Conservation (phyloP, 2,113 vertebrate species). For the Callithrix jacchus region DNA sequence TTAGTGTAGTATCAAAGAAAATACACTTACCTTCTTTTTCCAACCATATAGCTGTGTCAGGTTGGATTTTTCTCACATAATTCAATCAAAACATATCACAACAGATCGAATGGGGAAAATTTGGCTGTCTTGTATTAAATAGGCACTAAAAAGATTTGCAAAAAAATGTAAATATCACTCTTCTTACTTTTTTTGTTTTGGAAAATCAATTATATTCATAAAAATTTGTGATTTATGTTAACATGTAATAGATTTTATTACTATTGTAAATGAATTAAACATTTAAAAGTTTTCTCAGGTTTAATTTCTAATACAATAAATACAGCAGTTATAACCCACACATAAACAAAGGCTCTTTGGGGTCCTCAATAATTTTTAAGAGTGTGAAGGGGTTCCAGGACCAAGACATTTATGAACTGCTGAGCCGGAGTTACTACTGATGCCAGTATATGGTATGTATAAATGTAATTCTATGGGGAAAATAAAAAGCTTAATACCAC, state of each 20-base stretch:
- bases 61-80: background rate
- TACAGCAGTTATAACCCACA: background rate
- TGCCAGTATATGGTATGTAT: background rate
- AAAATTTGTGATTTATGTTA: constrained; percentile 25
- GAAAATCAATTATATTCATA: constrained; percentile 41
- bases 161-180: constrained; percentile 19
- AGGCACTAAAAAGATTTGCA: constrained; percentile 40
- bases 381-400: background rate
- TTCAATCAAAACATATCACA: constrained; percentile 26
- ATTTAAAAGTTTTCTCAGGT: background rate
- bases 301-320: constrained; percentile 33
- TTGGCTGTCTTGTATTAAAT: constrained; percentile 22
- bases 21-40: background rate
- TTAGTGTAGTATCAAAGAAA: constrained; percentile 41
- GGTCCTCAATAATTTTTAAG: background rate
- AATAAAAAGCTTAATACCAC: background rate
- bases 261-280: constrained; percentile 31
- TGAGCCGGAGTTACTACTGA: background rate
- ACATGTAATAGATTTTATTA: constrained; percentile 26
- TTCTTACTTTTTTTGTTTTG: constrained; percentile 30
- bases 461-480: background rate
- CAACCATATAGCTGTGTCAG: background rate
- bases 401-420: background rate
- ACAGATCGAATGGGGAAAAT: constrained; percentile 30
- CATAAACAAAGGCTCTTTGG: background rate